phyloP scores from a whole-genome alignment of 2,113 vertebrate species.

The Dasyornis broadbenti region DNA sequence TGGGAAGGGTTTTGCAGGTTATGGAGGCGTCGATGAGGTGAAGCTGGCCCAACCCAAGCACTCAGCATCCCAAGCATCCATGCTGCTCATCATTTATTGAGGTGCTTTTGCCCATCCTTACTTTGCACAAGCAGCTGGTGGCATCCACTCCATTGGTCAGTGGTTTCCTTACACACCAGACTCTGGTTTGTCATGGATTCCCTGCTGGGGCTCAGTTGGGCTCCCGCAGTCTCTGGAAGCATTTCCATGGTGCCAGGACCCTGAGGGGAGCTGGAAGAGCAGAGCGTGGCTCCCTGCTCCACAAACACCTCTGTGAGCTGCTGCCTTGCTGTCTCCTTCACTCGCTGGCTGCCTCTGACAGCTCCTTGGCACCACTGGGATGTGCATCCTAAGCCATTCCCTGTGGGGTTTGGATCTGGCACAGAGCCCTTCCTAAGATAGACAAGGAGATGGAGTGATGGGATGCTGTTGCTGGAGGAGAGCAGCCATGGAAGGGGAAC shows the following conservation, averaged over 20 bases:
- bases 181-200: background rate
- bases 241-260: background rate
- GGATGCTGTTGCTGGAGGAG: background rate
- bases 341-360: background rate
- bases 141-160: background rate
- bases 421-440: background rate
- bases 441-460: background rate
- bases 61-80: background rate
- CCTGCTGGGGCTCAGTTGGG: fast-evolving
- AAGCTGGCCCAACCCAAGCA: background rate
- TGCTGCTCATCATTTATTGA: background rate
- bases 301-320: background rate
- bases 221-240: background rate
- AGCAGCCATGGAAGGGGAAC: conserved; percentile 1
- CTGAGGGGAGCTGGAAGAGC: background rate
- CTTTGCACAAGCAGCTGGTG: background rate
- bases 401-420: background rate
- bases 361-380: background rate
- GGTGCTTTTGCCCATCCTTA: background rate
- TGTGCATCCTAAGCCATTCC: background rate
- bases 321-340: fast-evolving
- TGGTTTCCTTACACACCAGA: background rate
- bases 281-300: background rate
- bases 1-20: background rate
- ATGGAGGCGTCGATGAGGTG: background rate